These are phyloP conservation scores for Rhodeus uyekii DNA, from an alignment of 2,797 vertebrate genomes.

Conservation along the genomic window DNA sequence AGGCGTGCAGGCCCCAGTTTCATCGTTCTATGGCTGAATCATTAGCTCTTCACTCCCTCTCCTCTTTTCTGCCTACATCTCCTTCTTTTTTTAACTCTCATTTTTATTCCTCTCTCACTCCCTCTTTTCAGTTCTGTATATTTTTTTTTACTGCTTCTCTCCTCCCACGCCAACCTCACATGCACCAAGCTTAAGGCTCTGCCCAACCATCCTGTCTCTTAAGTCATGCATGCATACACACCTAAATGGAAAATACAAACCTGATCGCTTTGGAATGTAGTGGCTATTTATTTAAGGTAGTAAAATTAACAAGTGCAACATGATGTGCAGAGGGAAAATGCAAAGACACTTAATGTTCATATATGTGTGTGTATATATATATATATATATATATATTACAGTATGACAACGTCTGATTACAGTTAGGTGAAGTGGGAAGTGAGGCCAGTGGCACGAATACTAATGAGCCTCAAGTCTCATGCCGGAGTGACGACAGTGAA, in stretches of 20 bases:
- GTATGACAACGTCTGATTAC: background rate
- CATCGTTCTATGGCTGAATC: constrained; percentile 35
- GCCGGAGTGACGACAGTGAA: too few relatives aligned
- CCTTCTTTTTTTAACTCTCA: constrained; percentile 25
- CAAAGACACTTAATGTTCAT: too few relatives aligned
- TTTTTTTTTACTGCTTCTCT: constrained; percentile 32
- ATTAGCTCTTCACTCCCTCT: constrained; percentile 37
- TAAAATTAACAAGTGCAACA: background rate
- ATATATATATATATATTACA: background rate
- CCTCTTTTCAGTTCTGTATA: constrained; percentile 22
- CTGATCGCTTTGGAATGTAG: background rate
- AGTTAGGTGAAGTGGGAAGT: background rate
- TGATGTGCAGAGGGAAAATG: too few relatives aligned
- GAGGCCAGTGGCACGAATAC: too few relatives aligned
- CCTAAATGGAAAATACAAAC: constrained; percentile 15
- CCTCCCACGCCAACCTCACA: constrained; percentile 70
- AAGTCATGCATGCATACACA: background rate
- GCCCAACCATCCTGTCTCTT: constrained; percentile 31
- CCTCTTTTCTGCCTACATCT: constrained; percentile 25
- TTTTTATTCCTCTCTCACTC: constrained; percentile 30
- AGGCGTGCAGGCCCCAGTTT: constrained; percentile 49
- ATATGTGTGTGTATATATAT: too few relatives aligned
- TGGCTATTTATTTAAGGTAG: background rate
- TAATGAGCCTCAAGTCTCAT: too few relatives aligned
- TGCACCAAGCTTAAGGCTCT: constrained; percentile 59